phyloP scores from a whole-genome alignment of 2,113 vertebrate genomes.

The Sterrhoptilus dennistouni region DNA sequence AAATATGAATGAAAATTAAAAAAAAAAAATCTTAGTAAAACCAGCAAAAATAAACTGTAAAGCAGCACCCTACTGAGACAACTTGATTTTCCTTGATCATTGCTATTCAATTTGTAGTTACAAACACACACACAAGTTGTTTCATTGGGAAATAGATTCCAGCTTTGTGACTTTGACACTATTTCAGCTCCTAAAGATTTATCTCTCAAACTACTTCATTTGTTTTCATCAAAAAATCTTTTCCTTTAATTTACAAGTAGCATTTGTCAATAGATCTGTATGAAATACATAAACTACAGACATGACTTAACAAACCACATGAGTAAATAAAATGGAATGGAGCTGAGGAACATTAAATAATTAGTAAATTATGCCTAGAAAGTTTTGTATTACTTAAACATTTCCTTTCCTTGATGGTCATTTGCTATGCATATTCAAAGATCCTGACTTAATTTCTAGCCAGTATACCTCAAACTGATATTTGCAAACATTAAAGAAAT shows the following conservation, averaged over 20 bases:
- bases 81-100: neutral
- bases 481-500: neutral
- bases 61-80: neutral
- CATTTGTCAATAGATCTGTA: neutral
- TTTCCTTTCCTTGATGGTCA: neutral
- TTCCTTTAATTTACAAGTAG: neutral
- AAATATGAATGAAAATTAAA: neutral
- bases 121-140: neutral
- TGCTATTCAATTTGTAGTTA: neutral
- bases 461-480: neutral
- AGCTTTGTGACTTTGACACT: neutral
- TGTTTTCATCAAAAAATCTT: neutral
- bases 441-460: neutral
- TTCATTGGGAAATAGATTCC: neutral
- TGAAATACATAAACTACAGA: neutral
- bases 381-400: neutral
- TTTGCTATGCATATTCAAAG: neutral
- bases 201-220: neutral
- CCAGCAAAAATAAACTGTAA: neutral
- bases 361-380: neutral
- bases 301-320: neutral
- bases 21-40: neutral
- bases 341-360: neutral
- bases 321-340: neutral
- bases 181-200: neutral